phyloP scores from a whole-genome alignment of 2,888 invertebrate genomes.

The Anarsia innoxiella region DNA sequence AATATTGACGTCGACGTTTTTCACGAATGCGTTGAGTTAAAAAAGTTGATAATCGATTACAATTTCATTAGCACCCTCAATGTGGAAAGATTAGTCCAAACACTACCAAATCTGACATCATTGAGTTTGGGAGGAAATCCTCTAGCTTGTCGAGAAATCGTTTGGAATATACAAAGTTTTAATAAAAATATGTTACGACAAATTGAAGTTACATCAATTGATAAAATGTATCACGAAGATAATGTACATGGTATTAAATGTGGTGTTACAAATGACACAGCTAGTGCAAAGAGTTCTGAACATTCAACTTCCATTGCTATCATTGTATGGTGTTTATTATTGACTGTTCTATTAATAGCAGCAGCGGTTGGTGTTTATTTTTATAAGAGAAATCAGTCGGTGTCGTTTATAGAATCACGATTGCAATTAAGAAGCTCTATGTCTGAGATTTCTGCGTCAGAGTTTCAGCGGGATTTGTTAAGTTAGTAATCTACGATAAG shows the following conservation, averaged over 20 bases:
- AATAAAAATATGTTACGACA: slow-evolving; percentile 28
- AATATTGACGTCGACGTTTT: slow-evolving; percentile 50
- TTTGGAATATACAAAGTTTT: slow-evolving; percentile 35
- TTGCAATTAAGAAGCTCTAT: slow-evolving; percentile 35
- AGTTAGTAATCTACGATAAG: slow-evolving; percentile 11
- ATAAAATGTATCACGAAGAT: slow-evolving; percentile 60
- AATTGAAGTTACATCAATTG: slow-evolving; percentile 50
- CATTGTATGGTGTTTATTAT: slow-evolving; percentile 27
- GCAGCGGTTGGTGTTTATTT: not conserved
- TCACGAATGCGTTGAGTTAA: slow-evolving; percentile 52
- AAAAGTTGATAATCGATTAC: slow-evolving; percentile 50
- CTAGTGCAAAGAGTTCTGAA: slow-evolving; percentile 12
- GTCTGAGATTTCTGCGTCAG: slow-evolving; percentile 31
- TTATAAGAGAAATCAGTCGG: slow-evolving; percentile 2
- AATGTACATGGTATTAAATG: slow-evolving; percentile 62
- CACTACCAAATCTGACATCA: slow-evolving; percentile 38
- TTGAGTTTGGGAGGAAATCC: slow-evolving; percentile 61
- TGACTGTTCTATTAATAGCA: slow-evolving; percentile 28
- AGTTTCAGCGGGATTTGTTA: slow-evolving; percentile 31
- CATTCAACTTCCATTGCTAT: slow-evolving; percentile 17
- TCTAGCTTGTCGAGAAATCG: slow-evolving; percentile 53
- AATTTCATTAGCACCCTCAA: slow-evolving; percentile 51
- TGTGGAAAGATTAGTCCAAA: slow-evolving; percentile 39
- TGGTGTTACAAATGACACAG: slow-evolving; percentile 31
- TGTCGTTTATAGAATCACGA: slow-evolving; percentile 25